Conservation (phyloP, 1,140 invertebrate species). For the Apis cerana region DNA sequence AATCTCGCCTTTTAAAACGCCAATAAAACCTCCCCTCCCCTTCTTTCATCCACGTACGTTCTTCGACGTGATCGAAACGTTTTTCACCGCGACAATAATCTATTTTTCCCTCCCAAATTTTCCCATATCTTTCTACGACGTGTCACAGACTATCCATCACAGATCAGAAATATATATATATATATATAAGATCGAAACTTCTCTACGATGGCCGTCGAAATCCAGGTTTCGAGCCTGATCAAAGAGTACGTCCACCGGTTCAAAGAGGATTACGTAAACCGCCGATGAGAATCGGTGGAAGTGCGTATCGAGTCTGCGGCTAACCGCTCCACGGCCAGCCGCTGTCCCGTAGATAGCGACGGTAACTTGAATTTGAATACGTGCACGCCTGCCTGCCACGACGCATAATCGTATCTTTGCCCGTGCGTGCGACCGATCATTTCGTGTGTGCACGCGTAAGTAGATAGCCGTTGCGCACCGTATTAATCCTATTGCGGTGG, state of each 20-base stretch:
- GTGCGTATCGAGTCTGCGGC: slow-evolving; percentile 68
- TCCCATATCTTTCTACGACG: no score
- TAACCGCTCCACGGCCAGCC: slow-evolving; percentile 63
- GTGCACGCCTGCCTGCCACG: slow-evolving; percentile 36
- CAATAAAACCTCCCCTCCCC: no score
- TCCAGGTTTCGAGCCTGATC: slow-evolving; percentile 18
- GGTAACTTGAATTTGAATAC: slow-evolving; percentile 64
- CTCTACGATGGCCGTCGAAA: not conserved
- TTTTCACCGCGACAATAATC: no score
- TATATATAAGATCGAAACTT: slow-evolving; percentile 9
- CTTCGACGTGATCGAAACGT: no score
- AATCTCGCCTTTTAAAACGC: no score
- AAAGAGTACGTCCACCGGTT: slow-evolving; percentile 24
- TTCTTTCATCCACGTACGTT: no score
- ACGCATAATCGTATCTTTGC: slow-evolving; percentile 37
- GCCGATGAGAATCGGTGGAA: slow-evolving; percentile 65
- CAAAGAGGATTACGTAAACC: slow-evolving; percentile 59
- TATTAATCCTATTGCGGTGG: slow-evolving; percentile 64
- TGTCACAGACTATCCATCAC: not conserved
- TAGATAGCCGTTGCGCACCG: slow-evolving; percentile 47
- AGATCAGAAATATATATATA: no score
- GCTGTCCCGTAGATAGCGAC: slow-evolving; percentile 55
- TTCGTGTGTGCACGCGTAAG: slow-evolving; percentile 53
- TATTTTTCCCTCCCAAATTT: no score
- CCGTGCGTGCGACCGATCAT: slow-evolving; percentile 13